Evolutionary conservation across 2,888 invertebrate genomes (phyloP), one percentile per base, ranked within the genome.

Genomic region (Sipha maydis): DNA sequence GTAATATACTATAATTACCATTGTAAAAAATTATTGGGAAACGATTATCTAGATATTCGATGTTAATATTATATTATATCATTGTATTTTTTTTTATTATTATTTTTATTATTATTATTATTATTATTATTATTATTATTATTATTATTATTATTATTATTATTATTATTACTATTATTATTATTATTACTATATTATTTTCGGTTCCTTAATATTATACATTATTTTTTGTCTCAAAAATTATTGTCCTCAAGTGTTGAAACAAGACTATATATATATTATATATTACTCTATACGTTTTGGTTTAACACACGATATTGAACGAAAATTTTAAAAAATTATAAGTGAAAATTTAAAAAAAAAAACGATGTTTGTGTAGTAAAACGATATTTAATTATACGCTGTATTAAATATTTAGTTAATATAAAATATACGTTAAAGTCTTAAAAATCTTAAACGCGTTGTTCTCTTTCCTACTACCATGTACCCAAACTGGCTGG

Each of bases 311-410:
- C 28, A 48, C 14, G 48, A 48, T 48, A 77, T 69, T 77, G 77
- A 85, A 85, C 61, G 78, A 69, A 85, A 77, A 83, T 73, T 48
- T 48, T 11, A 83, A 76, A 84, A 76, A 84, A 84, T 17, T 78
- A 78, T 78, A 78, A 85, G 41, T 85, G 85, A 85, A 85, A 85
- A 78, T 48, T 34, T 69, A 83, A 75, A 75, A 83, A 85, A 85
- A 86, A 83, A 85, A 85, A 86, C 75, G 73, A 86, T 86, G 86
- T 86, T 86, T 86, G 86, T 86, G 86, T 86, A 86, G 86, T 86
- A 86, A 86, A 86, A 86, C 86, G 79, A 86, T 86, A 79, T 86
- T 79, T 86, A 86, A 84, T 86, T 86, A 86, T 86, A 79, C 61
- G 80, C 75, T 86, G 86, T 86, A 86, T 80, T 86, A 86, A 86